Conservation (phyloP, 2,797 vertebrate species). For the Acrossocheilus fasciatus region DNA sequence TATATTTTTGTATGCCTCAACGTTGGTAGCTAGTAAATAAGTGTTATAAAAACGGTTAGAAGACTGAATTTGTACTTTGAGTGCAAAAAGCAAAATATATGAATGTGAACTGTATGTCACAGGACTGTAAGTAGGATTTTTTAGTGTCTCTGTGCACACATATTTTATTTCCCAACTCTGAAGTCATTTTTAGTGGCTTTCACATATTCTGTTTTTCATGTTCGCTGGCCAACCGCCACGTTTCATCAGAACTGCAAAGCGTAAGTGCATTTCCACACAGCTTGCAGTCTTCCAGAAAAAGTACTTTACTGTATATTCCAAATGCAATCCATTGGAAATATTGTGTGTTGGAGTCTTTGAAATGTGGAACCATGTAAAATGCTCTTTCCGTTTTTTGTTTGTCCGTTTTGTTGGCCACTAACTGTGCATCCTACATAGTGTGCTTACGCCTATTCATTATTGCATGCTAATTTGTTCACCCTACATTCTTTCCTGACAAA, state of each 20-base stretch:
- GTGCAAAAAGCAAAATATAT: not conserved
- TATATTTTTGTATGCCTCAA: not conserved
- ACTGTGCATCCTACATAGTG: not conserved
- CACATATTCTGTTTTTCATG: not conserved
- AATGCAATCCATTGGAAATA: constrained; percentile 15
- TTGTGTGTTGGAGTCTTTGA: not conserved
- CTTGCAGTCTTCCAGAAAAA: not conserved
- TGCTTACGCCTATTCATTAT: constrained; percentile 15
- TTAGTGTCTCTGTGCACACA: not conserved
- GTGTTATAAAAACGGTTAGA: not conserved
- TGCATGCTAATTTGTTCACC: constrained; percentile 33
- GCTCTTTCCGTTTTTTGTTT: not conserved
- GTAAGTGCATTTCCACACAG: constrained; percentile 6
- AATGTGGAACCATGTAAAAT: not conserved
- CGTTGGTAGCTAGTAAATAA: not conserved
- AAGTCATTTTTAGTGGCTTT: constrained; percentile 27
- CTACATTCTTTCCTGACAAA: constrained; percentile 1
- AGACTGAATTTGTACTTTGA: not conserved
- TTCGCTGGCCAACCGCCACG: not conserved
- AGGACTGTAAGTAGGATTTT: not conserved
- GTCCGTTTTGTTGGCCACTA: constrained; percentile 4
- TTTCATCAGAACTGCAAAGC: constrained; percentile 15
- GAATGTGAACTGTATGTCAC: not conserved
- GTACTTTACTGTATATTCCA: not conserved
- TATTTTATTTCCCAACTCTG: not conserved